A percentile compares a stretch with the other conserved stretches of the same genome.
Conservation (phyloP, 2,888 invertebrate species). For the Coronaproctus castanopsis region DNA sequence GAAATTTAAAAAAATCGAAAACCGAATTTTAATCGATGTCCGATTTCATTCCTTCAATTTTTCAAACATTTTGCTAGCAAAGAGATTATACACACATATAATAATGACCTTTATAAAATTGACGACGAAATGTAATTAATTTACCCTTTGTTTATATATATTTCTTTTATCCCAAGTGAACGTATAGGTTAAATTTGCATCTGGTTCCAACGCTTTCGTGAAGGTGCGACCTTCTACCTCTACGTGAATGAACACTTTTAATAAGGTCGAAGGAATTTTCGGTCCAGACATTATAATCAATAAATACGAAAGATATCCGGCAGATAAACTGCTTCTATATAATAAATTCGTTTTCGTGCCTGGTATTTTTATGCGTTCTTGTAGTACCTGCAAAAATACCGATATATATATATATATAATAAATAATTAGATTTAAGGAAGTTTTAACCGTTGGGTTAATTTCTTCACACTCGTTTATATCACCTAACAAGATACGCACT, state of each 20-base stretch:
- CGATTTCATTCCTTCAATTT: no score
- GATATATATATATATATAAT: conserved; percentile 9
- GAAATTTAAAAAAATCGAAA: no score
- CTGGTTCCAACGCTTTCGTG: conserved; percentile 84
- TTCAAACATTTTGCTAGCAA: no score
- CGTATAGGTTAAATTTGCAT: conserved; percentile 81
- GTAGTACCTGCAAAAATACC: conserved; percentile 52
- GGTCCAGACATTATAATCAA: conserved; percentile 70
- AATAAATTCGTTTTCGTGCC: conserved; percentile 83
- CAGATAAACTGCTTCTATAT: conserved; percentile 86
- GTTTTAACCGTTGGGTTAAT: no score
- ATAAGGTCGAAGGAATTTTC: conserved; percentile 54
- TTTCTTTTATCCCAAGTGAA: conserved; percentile 97
- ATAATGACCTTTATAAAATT: no score
- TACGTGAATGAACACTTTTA: conserved; percentile 75
- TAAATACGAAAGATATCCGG: conserved; percentile 83
- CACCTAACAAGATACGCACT: no score
- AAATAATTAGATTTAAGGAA: no score
- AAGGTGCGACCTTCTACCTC: conserved; percentile 84
- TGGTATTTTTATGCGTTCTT: conserved; percentile 83
- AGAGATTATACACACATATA: no score
- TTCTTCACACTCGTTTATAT: no score
- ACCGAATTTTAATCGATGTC: no score
- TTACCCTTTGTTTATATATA: conserved; percentile 84
- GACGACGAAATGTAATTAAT: no score